Conservation (phyloP, 2,797 vertebrate species). For the Pitangus sulphuratus region DNA sequence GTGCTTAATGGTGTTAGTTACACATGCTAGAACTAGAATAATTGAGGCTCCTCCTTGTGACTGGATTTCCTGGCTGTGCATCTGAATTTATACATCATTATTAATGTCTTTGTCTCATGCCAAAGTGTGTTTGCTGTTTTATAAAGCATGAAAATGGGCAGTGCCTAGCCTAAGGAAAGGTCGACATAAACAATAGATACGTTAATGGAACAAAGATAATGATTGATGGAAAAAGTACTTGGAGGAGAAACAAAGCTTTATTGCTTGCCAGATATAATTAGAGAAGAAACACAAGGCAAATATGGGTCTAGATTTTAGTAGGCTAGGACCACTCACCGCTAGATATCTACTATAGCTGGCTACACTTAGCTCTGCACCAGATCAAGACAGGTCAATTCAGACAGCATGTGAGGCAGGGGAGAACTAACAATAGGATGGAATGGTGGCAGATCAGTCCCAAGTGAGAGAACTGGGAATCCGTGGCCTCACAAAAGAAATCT, state of each 20-base stretch:
- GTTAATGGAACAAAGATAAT: background rate
- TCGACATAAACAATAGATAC: background rate
- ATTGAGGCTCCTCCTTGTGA: slow-evolving; percentile 4
- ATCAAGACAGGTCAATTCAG: background rate
- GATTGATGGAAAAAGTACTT: background rate
- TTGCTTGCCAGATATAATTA: background rate
- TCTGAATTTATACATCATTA: slow-evolving; percentile 12
- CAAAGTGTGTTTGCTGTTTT: background rate
- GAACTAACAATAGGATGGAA: background rate
- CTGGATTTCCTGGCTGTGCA: slow-evolving; percentile 12
- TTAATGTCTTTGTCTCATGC: slow-evolving; percentile 18
- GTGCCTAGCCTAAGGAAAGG: background rate
- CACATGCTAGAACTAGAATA: slow-evolving; percentile 33
- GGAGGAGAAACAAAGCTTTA: background rate
- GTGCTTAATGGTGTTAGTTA: background rate
- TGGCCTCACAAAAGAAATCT: background rate
- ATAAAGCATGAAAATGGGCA: background rate
- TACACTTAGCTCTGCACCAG: background rate
- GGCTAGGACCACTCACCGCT: background rate
- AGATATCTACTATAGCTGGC: background rate
- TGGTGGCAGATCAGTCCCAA: background rate
- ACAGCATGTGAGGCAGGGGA: background rate
- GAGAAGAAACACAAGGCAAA: background rate
- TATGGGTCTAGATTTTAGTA: background rate
- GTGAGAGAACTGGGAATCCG: background rate